Base-by-base conservation (phyloP, 2,113 vertebrate genomes). In the Microcebus lehilahytsara region DNA sequence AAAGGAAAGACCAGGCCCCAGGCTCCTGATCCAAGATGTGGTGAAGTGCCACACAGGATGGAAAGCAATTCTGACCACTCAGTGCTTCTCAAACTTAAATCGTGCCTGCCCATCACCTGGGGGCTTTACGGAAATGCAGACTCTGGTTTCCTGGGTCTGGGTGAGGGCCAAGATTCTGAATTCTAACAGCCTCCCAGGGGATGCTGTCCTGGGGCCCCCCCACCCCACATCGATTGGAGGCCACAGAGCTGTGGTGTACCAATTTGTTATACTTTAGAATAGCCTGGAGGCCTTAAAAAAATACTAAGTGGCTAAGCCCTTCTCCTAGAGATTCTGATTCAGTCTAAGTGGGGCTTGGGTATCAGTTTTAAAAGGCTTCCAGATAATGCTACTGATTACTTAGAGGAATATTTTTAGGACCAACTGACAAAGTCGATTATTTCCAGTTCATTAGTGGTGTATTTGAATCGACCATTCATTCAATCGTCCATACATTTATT, bases 381-480 rank as follows among this genome's bases (percentile, higher is more conserved):
- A 69, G 13, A 92, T 71, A 72, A 51, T 81, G 40, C 69, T 72
- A 89, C 66, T 37, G 9, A 67, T 72, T 96, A n/a, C 32, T 90
- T 62, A 90, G 19, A 95, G 66, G 71, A 95, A 87, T 71, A 90
- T 75, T 94, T 96, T 95, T 58, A 92, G 56, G 46, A 79, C 14
- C 42, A 62, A 80, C 25, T 80, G 32, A 92, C 34, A 92, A 49
- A 49, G 8, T 56, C 20, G 37, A 42, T 90, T 97, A 92, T 62
- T 95, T 94, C 58, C 25, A 95, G 37, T 91, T 94, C 46, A 94
- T 92, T 96, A 94, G 87, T 80, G n/a, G 85, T 93, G 22, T 2
- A 69, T 87, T 78, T 84, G 89, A 96, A 88, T 64, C 25, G 69
- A 71, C 2, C 40, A 85, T 62, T 84, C 25, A 81, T 80, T 90